Percentiles rank a stretch among this genome's conserved stretches.
Conservation (phyloP, 2,888 invertebrate genomes). For the Drosophila putrida region DNA sequence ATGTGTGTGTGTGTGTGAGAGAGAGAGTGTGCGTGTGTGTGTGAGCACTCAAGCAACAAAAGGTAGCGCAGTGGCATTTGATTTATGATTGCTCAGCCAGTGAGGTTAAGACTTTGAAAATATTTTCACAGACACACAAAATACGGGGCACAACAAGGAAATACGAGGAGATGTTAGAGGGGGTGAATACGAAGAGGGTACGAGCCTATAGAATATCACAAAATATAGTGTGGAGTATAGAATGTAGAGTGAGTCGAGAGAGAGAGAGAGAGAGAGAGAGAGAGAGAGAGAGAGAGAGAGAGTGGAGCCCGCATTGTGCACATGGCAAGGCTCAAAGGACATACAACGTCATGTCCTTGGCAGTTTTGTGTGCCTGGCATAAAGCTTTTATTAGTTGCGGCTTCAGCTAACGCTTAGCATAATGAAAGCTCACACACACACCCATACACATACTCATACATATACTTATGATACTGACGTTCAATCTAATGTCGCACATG, state of each 20-base stretch:
- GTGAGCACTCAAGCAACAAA: slow-evolving; percentile 75
- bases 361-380: slow-evolving; percentile 52
- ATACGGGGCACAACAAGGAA: slow-evolving; percentile 38
- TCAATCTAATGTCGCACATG: slow-evolving; percentile 77
- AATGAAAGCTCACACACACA: slow-evolving; percentile 39
- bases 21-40: slow-evolving; percentile 19
- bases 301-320: slow-evolving; percentile 32
- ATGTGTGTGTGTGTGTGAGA: slow-evolving; percentile 25
- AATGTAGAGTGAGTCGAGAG: too few relatives aligned
- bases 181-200: not conserved
- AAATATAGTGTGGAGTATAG: not conserved
- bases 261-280: not conserved
- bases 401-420: slow-evolving; percentile 46
- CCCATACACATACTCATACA: slow-evolving; percentile 8
- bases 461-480: slow-evolving; percentile 53
- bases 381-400: slow-evolving; percentile 70
- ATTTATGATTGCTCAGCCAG: slow-evolving; percentile 78
- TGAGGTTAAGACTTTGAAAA: slow-evolving; percentile 80
- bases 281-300: not conserved
- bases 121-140: slow-evolving; percentile 76
- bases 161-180: not conserved
- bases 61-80: slow-evolving; percentile 77
- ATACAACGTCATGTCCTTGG: slow-evolving; percentile 30
- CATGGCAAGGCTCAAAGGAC: slow-evolving; percentile 42
- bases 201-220: slow-evolving; percentile 22